Conservation (phyloP, 1,140 invertebrate genomes). For the Acromyrmex echinatior region DNA sequence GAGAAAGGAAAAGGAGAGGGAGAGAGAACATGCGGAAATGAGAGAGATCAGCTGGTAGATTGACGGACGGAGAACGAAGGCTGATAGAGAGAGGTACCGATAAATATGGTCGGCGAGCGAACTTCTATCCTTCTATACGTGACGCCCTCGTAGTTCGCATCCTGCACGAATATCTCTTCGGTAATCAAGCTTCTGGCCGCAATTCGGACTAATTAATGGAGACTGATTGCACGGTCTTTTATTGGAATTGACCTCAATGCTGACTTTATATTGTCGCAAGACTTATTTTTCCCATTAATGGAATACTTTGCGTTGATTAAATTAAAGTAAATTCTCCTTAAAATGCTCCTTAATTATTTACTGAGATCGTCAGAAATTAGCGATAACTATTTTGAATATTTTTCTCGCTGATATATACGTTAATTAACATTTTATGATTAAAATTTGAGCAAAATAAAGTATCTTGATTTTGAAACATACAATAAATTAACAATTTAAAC, state of each 20-base stretch:
- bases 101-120: conserved; percentile 69
- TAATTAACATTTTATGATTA: neutral
- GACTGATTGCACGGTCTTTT: conserved; percentile 81
- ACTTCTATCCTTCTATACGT: conserved; percentile 40
- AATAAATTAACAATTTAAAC: neutral
- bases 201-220: conserved; percentile 82
- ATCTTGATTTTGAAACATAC: neutral
- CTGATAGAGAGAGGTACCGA: conserved; percentile 31
- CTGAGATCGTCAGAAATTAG: neutral
- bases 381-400: neutral
- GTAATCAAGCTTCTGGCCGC: conserved; percentile 77
- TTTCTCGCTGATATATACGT: neutral
- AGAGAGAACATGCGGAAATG: conserved; percentile 12
- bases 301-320: conserved; percentile 32
- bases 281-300: conserved; percentile 69
- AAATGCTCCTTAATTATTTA: neutral
- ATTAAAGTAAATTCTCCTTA: conserved; percentile 67
- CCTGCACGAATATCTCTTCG: conserved; percentile 65
- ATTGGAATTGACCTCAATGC: conserved; percentile 79
- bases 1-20: neutral
- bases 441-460: neutral
- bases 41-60: conserved; percentile 16
- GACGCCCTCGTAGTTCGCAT: conserved; percentile 45
- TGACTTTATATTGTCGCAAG: conserved; percentile 71
- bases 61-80: conserved; percentile 40